Conservation (phyloP, 2,888 invertebrate genomes). For the Bugulina stolonifera region DNA sequence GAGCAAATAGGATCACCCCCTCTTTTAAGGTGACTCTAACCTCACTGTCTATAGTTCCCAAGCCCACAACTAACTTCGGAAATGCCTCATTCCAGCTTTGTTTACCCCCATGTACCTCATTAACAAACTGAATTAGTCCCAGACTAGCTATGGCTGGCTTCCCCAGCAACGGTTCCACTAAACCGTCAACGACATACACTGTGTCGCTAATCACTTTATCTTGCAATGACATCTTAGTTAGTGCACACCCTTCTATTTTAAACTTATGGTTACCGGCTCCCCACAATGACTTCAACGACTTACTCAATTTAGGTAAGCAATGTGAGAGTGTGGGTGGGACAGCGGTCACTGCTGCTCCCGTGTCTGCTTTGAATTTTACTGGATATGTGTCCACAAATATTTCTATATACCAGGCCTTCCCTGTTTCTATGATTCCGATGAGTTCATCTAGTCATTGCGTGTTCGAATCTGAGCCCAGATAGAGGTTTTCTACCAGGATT, state of each 20-base stretch:
- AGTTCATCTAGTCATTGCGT: too few species aligned
- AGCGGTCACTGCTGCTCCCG: neutral
- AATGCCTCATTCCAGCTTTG: neutral
- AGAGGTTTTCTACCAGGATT: too few species aligned
- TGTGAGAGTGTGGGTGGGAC: neutral
- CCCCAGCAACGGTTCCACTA: neutral
- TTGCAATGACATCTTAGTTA: neutral
- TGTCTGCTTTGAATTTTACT: neutral
- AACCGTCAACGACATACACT: neutral
- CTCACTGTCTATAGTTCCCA: neutral
- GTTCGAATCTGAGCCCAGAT: too few species aligned
- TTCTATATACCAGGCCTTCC: neutral
- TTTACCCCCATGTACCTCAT: neutral
- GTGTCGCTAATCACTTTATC: neutral
- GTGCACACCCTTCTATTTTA: neutral
- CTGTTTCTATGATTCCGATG: too few species aligned
- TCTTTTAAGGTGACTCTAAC: neutral
- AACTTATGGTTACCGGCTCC: neutral
- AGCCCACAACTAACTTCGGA: neutral
- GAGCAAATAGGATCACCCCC: neutral
- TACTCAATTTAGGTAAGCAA: neutral
- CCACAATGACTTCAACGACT: neutral
- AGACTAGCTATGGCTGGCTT: neutral
- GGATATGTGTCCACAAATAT: neutral
- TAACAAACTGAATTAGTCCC: neutral